Conservation (phyloP, 1,140 invertebrate genomes). For the Trachymyrmex cornetzi region DNA sequence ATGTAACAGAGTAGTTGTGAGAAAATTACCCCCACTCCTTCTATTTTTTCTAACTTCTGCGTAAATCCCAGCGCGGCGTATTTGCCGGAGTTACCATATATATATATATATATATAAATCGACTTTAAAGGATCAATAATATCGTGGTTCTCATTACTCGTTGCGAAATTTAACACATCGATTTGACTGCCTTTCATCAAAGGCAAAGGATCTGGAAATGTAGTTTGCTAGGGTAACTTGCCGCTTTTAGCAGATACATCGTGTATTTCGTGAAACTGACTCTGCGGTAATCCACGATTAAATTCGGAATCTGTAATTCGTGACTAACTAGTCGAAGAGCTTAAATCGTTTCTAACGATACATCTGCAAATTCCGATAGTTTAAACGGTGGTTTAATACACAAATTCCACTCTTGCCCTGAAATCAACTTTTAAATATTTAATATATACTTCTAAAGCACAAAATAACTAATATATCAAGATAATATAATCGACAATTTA, state of each 20-base stretch:
- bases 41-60: no score
- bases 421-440: background rate
- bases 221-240: background rate
- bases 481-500: background rate
- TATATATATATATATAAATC: no score
- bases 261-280: constrained; percentile 49
- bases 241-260: constrained; percentile 36
- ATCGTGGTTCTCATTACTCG: background rate
- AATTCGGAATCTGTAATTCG: constrained; percentile 65
- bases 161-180: constrained; percentile 43
- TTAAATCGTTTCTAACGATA: constrained; percentile 46
- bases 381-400: constrained; percentile 24
- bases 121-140: constrained; percentile 14
- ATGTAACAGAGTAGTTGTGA: no score
- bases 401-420: background rate
- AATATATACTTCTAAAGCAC: background rate
- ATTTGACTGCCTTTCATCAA: constrained; percentile 49
- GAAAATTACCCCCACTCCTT: no score
- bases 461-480: background rate
- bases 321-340: constrained; percentile 60
- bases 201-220: constrained; percentile 36
- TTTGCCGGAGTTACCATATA: no score
- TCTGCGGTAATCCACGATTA: constrained; percentile 63
- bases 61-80: no score
- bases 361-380: constrained; percentile 47